Evolutionary conservation across 2,888 invertebrate genomes (phyloP).

Genomic region (Andricus quercusramuli): DNA sequence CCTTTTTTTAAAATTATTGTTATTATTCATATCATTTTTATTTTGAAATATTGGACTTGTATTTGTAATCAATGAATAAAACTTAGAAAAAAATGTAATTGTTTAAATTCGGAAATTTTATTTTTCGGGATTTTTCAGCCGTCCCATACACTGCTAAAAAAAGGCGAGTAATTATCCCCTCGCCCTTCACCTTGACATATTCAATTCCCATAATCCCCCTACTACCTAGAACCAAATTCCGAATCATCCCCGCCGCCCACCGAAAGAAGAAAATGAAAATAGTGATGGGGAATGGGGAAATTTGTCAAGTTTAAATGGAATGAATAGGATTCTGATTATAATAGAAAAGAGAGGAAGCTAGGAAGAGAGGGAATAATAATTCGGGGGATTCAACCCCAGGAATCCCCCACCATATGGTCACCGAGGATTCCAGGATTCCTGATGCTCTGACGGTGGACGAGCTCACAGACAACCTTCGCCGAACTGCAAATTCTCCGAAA

Average conservation of each 20-base stretch:
- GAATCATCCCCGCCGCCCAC: not conserved
- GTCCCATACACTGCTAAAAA: no score
- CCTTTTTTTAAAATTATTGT: no score
- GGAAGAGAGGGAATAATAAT: not conserved
- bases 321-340: not conserved
- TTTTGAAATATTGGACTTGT: no score
- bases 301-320: not conserved
- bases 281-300: not conserved
- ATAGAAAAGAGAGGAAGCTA: not conserved
- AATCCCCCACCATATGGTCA: constrained; percentile 6
- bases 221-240: no score
- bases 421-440: not conserved
- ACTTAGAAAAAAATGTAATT: no score
- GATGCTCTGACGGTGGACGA: not conserved
- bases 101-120: no score
- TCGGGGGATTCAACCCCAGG: not conserved
- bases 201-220: no score
- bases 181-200: no score
- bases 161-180: no score
- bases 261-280: not conserved
- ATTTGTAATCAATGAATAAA: no score
- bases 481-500: not conserved
- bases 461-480: not conserved
- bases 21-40: no score
- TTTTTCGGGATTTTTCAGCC: no score